Conservation (phyloP, 2,888 invertebrate species). For the Chalcosyrphus nemorum region DNA sequence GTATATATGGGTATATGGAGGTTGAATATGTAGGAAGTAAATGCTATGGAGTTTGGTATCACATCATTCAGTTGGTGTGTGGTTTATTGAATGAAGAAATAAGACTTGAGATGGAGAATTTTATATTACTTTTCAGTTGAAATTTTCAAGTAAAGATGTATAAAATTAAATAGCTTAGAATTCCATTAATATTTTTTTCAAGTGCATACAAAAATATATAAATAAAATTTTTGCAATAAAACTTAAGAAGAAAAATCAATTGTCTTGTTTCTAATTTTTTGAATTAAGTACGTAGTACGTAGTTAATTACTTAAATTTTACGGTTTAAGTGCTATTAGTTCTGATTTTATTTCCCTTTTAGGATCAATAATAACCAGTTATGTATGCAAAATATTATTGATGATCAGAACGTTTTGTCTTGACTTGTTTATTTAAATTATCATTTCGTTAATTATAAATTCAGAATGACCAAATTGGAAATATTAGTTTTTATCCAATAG, state of each 20-base stretch:
- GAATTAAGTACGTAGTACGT: neutral
- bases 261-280: neutral
- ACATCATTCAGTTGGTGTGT: slow-evolving; percentile 34
- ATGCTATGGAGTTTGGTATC: slow-evolving; percentile 49
- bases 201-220: too few species aligned
- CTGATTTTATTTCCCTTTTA: neutral
- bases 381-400: slow-evolving; percentile 49
- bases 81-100: slow-evolving; percentile 36
- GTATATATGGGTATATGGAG: slow-evolving; percentile 6
- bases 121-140: neutral
- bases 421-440: slow-evolving; percentile 49
- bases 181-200: too few species aligned
- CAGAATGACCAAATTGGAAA: slow-evolving; percentile 46
- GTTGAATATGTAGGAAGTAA: slow-evolving; percentile 61
- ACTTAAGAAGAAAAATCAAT: too few species aligned
- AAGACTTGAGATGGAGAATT: slow-evolving; percentile 7
- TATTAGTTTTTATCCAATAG: neutral
- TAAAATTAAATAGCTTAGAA: neutral
- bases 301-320: neutral
- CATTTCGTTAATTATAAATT: slow-evolving; percentile 33
- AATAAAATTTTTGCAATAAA: neutral
- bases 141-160: neutral
- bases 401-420: slow-evolving; percentile 8
- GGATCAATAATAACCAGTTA: slow-evolving; percentile 34
- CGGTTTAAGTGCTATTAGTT: neutral